Evolutionary conservation across 1,140 invertebrate species (phyloP), one percentile per base, ranked within the genome.

Genomic region (Neodiprion pinetum): DNA sequence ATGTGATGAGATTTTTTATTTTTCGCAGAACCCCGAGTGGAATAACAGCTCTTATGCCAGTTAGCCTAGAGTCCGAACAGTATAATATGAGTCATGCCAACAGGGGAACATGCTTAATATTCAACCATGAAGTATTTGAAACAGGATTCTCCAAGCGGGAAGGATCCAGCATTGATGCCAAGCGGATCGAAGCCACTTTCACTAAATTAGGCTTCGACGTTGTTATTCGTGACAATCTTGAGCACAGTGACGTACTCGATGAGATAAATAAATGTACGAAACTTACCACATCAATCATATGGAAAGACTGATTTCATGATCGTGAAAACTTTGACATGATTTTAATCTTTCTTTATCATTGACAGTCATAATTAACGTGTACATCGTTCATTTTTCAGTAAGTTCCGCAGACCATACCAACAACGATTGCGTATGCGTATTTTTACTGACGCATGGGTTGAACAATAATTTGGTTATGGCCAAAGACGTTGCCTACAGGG

Each of bases 71-170:
- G 48, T 85, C 88, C 0, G 83, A 87, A 0, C 80, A 79, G 50
- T 96, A 96, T 80, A 91, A 92, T 49, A 95, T 94, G 92, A 88
- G 90, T 72, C 91, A 95, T 77, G 74, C 80, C 23, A 87, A 90
- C 71, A 86, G 93, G 49, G 95, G 95, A 12, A 88, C 89, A 14
- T 95, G 94, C 21, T 69, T 96, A 0, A 92, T 96, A 67, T 93
- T 96, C 72, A 96, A 96, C 83, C 93, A 96, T 81, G 91, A 92
- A 79, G 78, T 86, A 3, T 93, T 93, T 77, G 86, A 90, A 1
- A 83, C 82, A 0, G 80, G 74, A 9, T 77, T 80, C 12, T 75
- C 77, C 0, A 72, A 75, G 0, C 79, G 88, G 2, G 72, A 80
- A 48, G 88, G 88, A 3, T 84, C 87, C 0, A 74, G 28, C 3